Evolutionary conservation across 2,113 vertebrate species (phyloP), one percentile per base, ranked within the genome.

Genomic region (Xenopus laevis): DNA sequence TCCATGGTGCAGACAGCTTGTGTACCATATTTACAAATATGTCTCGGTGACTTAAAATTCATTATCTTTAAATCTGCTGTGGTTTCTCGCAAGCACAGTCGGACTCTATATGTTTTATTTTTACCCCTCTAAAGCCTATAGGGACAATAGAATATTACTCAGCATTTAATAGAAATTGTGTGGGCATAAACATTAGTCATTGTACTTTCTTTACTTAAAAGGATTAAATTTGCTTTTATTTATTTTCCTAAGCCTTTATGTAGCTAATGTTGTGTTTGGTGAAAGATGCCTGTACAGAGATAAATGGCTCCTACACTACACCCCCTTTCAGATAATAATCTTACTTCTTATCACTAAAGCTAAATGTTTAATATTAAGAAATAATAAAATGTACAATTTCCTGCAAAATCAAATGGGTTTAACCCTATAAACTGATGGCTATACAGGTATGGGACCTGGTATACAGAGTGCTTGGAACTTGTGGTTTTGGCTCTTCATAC

Each of bases 31-130:
- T 40, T 77, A 45, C 30, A 67, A 75, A 70, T 64, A 50, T 27
- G 50, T 70, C 67, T 77, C 27, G 27, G 58, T 20, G 27, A 63
- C 67, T 70, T 69, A 64, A 77, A 77, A 77, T 68, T 58, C 67
- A 76, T 70, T 76, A 69, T 70, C 74, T 70, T 61, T 12, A 45
- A 63, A 70, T 76, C 74, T 27, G 74, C 44, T 77, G 74, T 77
- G 74, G 74, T 77, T 77, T 70, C 33, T 77, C 64, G 53, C 59
- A 61, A 70, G 45, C 59, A 45, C 30, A 20, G n/a, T 44, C 61
- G 16, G 47, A 76, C 65, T 63, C 21, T 15, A n/a, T 53, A 11
- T 9, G 63, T 62, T 69, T 63, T 76, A 68, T 64, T 76, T 76
- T 69, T 68, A 76, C 66, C 12, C 47, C 65, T 23, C 18, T 16